Evolutionary conservation across 2,797 vertebrate species (phyloP), one percentile per base, ranked within the genome.

Genomic region (Etheostoma perlongum): DNA sequence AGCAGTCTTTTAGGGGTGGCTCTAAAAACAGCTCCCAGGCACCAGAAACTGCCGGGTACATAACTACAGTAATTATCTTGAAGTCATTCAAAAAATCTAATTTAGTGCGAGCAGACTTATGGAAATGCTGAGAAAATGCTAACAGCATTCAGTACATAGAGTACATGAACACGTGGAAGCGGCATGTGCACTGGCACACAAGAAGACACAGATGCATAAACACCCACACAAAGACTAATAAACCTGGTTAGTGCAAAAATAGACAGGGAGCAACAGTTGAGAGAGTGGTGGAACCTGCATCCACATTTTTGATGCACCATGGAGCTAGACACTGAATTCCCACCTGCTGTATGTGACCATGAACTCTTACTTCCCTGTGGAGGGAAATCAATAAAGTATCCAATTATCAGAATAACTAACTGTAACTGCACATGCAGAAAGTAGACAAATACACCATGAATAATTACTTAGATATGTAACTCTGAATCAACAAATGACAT

Each of bases 31-130:
- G 78, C 83, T 67, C 27, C 48, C 30, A 40, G 70, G 76, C 59
- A 79, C 77, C 48, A 61, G 63, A 83, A 85, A 77, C 77, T 42
- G 85, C 77, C 88, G 92, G 90, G 88, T 91, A 86, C 74, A 83
- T 83, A 91, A 90, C 74, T 74, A 85, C 72, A 82, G 79, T 88
- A 88, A 93, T 93, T 91, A 93, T 70, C 73, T 57, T 58, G 53
- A 10, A 74, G 72, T 78, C 77, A 8, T 71, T 78, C 79, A 72
- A 58, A 73, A 72, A 72, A 78, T 82, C 60, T 90, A 65, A 88
- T 89, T 90, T 64, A 58, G 23, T 30, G 40, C 5, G 25, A 44
- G n/a, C 64, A 76, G 60, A 72, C 60, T 55, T 72, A 19, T 52
- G 70, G 67, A 64, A 60, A 77, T 6, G 42, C 51, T 44, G 77